Evolutionary conservation across 1,140 invertebrate genomes (phyloP), one percentile per base, ranked within the genome.

Genomic region (Oedothorax gibbosus): DNA sequence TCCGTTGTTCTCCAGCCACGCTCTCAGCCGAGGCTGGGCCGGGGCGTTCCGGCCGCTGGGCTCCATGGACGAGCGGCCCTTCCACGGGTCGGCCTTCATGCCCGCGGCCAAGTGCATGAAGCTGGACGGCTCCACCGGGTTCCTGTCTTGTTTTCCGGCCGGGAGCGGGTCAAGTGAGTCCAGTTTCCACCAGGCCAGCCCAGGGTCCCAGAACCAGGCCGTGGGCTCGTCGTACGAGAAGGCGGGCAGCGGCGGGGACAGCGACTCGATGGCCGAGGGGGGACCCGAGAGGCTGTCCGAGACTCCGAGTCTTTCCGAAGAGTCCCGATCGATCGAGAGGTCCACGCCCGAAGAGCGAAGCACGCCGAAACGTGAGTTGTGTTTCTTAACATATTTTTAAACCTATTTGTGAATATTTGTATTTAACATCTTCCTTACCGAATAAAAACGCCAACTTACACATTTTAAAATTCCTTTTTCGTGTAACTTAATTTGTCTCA

Each of bases 301-400:
- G 0, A 92, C 91, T 0, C 92, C 92, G 72, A 84, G 76, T 0
- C 90, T 91, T 7, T 92, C 92, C 10, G 92, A 92, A 66, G 91
- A 84, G 57, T 84, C 91, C 77, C 75, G 76, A 72, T 85, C 83
- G 66, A 92, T 91, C 18, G 92, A 92, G 73, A 88, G 92, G 15
- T 92, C 91, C 12, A 92, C 91, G 11, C 92, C 91, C 0, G 92
- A 92, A 86, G 92, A 92, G 84, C 90, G 90, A 87, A 90, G 91
- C 77, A 90, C 91, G 11, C 92, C 91, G 79, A 90, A 91, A 91
- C 91, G 91, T 92, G 87, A 92, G 91, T 91, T 72, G 14, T 10
- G 9, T 15, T 66, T 12, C 12, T n/a, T n/a, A 60, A 35, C 1
- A 35, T 5, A 35, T 35, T 35, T 35, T 35, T 35, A 2, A 35